These are phyloP conservation scores for Lochmaea crataegi DNA, from an alignment of 2,888 invertebrate species.

Conservation along the genomic window DNA sequence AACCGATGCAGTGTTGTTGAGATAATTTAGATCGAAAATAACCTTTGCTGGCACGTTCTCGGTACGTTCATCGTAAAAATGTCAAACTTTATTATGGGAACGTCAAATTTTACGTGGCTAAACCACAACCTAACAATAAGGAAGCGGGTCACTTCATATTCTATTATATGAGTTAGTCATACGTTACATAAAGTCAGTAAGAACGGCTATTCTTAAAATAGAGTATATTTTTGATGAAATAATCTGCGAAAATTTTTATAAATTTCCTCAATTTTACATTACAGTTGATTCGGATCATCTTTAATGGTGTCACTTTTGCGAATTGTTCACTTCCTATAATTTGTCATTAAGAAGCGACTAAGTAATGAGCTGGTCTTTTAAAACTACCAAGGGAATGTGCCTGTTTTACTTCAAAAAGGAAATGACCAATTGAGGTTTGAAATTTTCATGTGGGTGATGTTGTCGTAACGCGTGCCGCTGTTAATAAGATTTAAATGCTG, in stretches of 20 bases:
- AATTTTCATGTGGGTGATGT: conserved; percentile 46
- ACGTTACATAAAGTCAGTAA: not conserved
- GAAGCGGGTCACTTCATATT: not conserved
- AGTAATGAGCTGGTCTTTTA: conserved; percentile 45
- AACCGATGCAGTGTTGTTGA: too few species aligned
- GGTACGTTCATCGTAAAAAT: too few species aligned
- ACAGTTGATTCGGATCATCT: conserved; percentile 18
- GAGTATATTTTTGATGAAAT: conserved; percentile 13
- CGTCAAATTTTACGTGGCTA: too few species aligned
- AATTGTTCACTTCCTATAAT: conserved; percentile 44
- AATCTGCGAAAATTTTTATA: conserved; percentile 14
- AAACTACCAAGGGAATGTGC: conserved; percentile 42
- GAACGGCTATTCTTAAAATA: not conserved
- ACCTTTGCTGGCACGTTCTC: too few species aligned
- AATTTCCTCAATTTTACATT: conserved; percentile 21
- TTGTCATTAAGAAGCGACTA: conserved; percentile 45
- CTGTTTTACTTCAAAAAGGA: conserved; percentile 47
- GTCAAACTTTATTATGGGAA: too few species aligned
- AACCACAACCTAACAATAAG: not conserved
- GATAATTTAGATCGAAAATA: too few species aligned
- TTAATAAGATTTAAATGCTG: conserved; percentile 23
- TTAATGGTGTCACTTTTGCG: conserved; percentile 43
- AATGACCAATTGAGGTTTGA: conserved; percentile 49
- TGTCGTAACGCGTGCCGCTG: conserved; percentile 42
- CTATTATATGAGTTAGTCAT: not conserved